Evolutionary conservation across 2,113 vertebrate species (phyloP).

Genomic region (Poicephalus gulielmi): DNA sequence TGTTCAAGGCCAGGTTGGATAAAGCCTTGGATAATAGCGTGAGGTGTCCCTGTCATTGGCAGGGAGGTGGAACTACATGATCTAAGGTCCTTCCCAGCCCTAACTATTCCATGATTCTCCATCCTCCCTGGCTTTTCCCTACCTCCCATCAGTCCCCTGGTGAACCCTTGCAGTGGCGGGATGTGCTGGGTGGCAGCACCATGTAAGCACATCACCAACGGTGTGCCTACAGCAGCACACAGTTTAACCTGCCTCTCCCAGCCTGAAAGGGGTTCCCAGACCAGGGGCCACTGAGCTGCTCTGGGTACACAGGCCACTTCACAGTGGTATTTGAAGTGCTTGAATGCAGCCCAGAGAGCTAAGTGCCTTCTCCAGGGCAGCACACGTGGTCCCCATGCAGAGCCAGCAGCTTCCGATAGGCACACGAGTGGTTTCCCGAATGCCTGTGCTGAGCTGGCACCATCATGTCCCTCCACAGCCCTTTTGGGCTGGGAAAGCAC

Average conservation of each 20-base stretch:
- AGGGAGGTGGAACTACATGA: too few species aligned
- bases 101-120: background rate
- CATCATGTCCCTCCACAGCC: accelerated
- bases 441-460: accelerated
- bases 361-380: background rate
- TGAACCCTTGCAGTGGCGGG: accelerated
- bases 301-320: background rate
- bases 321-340: background rate
- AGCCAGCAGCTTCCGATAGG: background rate
- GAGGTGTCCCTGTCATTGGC: background rate
- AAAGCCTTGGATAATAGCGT: background rate
- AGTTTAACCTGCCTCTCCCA: background rate
- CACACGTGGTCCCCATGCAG: background rate
- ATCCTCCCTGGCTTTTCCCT: background rate
- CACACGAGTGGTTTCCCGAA: accelerated
- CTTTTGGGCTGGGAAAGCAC: background rate
- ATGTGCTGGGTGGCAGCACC: accelerated
- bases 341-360: background rate
- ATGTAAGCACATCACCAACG: accelerated
- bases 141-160: background rate
- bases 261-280: background rate
- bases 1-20: background rate
- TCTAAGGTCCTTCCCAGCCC: background rate
- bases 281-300: accelerated
- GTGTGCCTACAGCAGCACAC: accelerated